Evolutionary conservation across 2,888 invertebrate species (phyloP).

Genomic region (Ophion slaviceki): DNA sequence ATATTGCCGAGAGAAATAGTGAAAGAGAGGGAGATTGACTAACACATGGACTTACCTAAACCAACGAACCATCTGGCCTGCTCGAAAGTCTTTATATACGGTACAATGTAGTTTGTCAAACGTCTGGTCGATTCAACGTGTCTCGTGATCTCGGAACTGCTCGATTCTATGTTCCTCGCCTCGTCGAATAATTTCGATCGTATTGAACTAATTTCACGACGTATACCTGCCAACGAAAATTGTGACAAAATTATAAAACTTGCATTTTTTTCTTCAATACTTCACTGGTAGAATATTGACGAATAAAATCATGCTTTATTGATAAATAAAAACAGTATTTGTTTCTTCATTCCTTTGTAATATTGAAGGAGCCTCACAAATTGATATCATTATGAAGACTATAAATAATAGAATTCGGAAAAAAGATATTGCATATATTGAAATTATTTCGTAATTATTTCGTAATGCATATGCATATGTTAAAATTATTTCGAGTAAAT

Average conservation of each 20-base stretch:
- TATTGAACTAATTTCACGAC: constrained; percentile 85
- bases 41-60: constrained; percentile 83
- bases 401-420: too few species aligned
- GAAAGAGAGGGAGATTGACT: neutral
- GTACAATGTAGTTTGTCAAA: constrained; percentile 73
- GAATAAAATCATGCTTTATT: too few species aligned
- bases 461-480: too few species aligned
- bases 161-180: constrained; percentile 86
- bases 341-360: too few species aligned
- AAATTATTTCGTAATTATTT: too few species aligned
- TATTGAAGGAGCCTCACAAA: too few species aligned
- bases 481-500: too few species aligned
- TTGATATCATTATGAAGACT: too few species aligned
- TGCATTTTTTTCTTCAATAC: too few species aligned
- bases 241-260: neutral
- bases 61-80: constrained; percentile 87
- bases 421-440: too few species aligned
- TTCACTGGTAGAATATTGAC: neutral
- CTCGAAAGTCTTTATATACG: constrained; percentile 85
- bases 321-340: too few species aligned
- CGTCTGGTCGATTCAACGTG: constrained; percentile 82
- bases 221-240: constrained; percentile 84
- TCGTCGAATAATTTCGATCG: constrained; percentile 86
- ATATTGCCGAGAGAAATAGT: neutral
- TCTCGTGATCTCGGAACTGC: constrained; percentile 85